A percentile compares a stretch with the other conserved stretches of the same genome.
Conservation (phyloP, 2,888 invertebrate genomes). For the Timema podura region DNA sequence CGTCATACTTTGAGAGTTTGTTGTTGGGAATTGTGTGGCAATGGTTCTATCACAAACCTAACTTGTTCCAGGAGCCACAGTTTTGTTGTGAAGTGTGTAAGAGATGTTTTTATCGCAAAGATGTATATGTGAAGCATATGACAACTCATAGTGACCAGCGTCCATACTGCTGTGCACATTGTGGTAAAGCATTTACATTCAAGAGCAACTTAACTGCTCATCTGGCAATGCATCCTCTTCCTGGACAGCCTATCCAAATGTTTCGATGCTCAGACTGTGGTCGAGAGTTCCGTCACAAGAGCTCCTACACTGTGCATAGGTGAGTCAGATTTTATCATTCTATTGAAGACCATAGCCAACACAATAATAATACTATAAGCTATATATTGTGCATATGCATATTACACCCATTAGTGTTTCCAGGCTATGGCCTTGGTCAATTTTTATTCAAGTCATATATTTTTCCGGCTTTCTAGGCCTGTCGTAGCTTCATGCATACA, state of each 20-base stretch:
- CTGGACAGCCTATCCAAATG: constrained; percentile 6
- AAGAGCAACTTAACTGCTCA: constrained; percentile 23
- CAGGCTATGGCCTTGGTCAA: too few relatives aligned
- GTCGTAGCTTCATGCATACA: too few relatives aligned
- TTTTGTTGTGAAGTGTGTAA: constrained; percentile 22
- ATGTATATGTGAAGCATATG: constrained; percentile 23
- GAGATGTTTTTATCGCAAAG: constrained; percentile 21
- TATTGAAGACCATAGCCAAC: too few relatives aligned
- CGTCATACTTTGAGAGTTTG: too few relatives aligned
- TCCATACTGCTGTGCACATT: constrained; percentile 24
- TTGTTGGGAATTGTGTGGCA: too few relatives aligned
- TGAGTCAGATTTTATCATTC: not conserved
- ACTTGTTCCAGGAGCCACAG: constrained; percentile 18
- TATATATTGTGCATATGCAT: too few relatives aligned
- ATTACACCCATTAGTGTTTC: too few relatives aligned
- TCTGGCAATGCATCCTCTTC: constrained; percentile 19
- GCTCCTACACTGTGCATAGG: constrained; percentile 24
- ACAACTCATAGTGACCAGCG: constrained; percentile 20
- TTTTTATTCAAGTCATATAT: too few relatives aligned
- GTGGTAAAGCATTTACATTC: constrained; percentile 25
- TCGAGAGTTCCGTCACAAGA: constrained; percentile 24
- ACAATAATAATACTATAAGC: too few relatives aligned
- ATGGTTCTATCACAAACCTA: not conserved
- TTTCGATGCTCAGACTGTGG: constrained; percentile 24
- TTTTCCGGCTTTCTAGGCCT: too few relatives aligned